These are phyloP conservation scores for Siderastrea siderea DNA, from an alignment of 92 coral and sea anemone species.

Conservation along the genomic window DNA sequence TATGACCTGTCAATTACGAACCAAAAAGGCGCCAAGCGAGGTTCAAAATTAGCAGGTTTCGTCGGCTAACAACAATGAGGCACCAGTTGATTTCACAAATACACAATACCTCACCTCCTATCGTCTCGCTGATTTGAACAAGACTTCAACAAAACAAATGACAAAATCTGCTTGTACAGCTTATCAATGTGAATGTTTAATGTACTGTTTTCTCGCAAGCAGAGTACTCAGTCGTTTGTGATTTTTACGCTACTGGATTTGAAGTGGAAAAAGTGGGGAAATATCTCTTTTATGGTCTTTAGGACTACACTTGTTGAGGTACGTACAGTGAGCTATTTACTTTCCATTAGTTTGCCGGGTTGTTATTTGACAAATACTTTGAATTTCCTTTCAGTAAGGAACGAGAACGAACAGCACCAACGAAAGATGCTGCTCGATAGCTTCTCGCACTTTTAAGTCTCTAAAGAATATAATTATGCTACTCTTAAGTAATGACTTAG, in stretches of 20 bases:
- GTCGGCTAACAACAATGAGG: conserved; percentile 27
- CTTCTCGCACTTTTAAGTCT: no score
- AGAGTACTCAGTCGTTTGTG: background rate
- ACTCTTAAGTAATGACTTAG: no score
- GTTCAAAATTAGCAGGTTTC: conserved; percentile 43
- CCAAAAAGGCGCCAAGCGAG: conserved; percentile 13
- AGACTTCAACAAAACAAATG: conserved; percentile 21
- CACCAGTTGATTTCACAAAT: conserved; percentile 8
- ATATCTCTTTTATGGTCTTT: background rate
- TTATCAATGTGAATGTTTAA: conserved; percentile 29
- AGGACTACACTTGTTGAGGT: background rate
- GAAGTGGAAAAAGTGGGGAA: background rate
- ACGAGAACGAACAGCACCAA: no score
- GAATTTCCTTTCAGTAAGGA: no score
- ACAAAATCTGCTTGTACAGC: background rate
- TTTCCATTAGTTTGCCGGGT: no score
- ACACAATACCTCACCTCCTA: conserved; percentile 25
- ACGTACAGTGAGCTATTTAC: background rate
- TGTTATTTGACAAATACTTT: no score
- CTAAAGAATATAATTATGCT: no score
- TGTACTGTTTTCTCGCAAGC: background rate
- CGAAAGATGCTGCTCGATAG: no score
- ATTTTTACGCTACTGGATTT: background rate
- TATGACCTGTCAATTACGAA: background rate
- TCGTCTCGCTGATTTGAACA: conserved; percentile 12